phyloP scores from a whole-genome alignment of 2,797 vertebrate genomes.

The Syndactyla subalaris region DNA sequence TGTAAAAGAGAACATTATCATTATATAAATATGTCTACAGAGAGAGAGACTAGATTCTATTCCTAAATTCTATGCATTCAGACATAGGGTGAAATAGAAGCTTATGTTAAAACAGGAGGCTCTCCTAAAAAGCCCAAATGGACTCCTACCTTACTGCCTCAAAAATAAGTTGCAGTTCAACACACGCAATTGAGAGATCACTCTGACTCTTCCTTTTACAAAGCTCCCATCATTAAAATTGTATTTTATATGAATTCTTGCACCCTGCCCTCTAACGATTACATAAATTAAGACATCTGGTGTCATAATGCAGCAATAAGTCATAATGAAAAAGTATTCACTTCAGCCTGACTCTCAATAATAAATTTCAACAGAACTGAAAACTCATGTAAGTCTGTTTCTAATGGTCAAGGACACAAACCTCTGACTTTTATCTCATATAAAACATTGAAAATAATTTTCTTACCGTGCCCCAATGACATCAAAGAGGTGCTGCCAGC shows the following conservation, averaged over 20 bases:
- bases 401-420: neutral
- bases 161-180: neutral
- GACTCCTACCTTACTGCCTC: neutral
- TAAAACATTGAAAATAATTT: neutral
- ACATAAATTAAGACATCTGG: neutral
- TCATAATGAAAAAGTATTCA: neutral
- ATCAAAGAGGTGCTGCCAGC: conserved; percentile 94
- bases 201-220: neutral
- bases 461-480: conserved; percentile 91
- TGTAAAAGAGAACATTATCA: neutral
- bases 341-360: neutral
- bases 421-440: neutral
- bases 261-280: neutral
- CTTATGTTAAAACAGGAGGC: neutral
- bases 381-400: neutral
- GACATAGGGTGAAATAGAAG: neutral
- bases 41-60: neutral
- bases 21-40: neutral
- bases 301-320: neutral
- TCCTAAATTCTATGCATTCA: neutral
- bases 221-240: neutral
- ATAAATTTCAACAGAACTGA: neutral
- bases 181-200: neutral
- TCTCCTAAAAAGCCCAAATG: neutral
- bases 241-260: neutral